Evolutionary conservation across 2,797 vertebrate genomes (phyloP).

Genomic region (Leucoraja ocellata): DNA sequence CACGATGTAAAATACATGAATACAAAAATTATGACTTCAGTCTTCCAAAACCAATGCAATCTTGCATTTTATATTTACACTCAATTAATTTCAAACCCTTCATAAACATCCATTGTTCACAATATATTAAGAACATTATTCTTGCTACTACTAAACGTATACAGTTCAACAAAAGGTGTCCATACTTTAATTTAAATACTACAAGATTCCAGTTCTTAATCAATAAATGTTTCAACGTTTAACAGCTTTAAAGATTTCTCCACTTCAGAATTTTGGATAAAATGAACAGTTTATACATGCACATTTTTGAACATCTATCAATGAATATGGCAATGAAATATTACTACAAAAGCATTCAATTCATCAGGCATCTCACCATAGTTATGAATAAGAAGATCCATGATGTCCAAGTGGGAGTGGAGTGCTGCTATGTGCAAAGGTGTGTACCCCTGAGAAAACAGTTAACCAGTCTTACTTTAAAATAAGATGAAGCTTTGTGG

Average conservation of each 20-base stretch:
- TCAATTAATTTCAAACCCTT: not conserved
- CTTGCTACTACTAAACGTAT: not conserved
- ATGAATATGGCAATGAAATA: not conserved
- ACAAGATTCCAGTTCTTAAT: not conserved
- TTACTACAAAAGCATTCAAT: not conserved
- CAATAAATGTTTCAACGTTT: not conserved
- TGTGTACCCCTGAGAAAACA: constrained; percentile 62
- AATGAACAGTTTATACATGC: not conserved
- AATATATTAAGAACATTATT: not conserved
- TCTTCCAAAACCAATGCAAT: not conserved
- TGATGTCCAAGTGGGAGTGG: constrained; percentile 62
- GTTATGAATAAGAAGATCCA: constrained; percentile 58
- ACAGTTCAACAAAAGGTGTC: not conserved
- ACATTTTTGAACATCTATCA: not conserved
- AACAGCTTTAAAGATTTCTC: not conserved
- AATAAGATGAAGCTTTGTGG: not conserved
- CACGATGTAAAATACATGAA: not conserved
- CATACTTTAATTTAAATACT: not conserved
- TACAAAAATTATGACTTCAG: not conserved
- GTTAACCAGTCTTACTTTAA: not conserved
- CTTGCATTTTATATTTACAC: not conserved
- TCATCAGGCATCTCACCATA: constrained; percentile 57
- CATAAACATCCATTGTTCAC: not conserved
- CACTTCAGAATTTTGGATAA: not conserved
- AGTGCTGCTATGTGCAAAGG: constrained; percentile 69